Evolutionary conservation across 2,113 vertebrate genomes (phyloP), one percentile per base, ranked within the genome.

Genomic region (Pedionomus torquatus): DNA sequence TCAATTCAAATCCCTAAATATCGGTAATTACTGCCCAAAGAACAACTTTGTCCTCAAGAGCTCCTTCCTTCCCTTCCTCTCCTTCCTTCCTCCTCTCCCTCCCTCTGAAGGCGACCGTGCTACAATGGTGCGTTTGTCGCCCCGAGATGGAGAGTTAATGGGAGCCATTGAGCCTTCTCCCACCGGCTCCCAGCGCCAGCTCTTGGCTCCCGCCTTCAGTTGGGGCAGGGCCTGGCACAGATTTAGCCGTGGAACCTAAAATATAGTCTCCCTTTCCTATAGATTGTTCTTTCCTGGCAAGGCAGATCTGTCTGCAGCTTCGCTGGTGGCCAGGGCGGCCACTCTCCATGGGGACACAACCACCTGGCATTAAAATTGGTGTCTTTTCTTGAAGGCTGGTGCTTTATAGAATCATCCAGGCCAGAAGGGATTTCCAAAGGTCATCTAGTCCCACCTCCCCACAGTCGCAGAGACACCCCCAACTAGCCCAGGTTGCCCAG

Each of bases 1-100:
- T 87, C 95, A 83, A 76, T 95, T 91, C 80, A 60, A 15, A 81
- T 93, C 87, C 91, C 78, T 78, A 96, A 97, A 95, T 94, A 95
- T 83, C 93, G 72, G 28, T 97, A 95, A 89, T 91, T 90, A 72
- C 92, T 72, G 33, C 20, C 95, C 91, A 90, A 90, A 95, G 93
- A 95, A 61, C 93, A 94, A 92, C 95, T 94, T 80, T 94, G 93
- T 48, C 84, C 64, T 96, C 81, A 31, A 93, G 78, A 96, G 69
- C 90, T 83, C 91, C 86, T 95, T 96, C 96, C 95, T 81, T 11
- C 87, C 87, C 44, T 83, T 80, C 85, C 74, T 87, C 85, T n/a
- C n/a, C 95, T 94, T 89, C 91, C 35, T 89, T 92, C 93, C 35
- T 37, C 13, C 37, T 21, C 43, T 88, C 91, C 39, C 24, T 70